These are phyloP conservation scores for Agriopis leucophaearia DNA, from an alignment of 2,888 invertebrate genomes.

Conservation along the genomic window DNA sequence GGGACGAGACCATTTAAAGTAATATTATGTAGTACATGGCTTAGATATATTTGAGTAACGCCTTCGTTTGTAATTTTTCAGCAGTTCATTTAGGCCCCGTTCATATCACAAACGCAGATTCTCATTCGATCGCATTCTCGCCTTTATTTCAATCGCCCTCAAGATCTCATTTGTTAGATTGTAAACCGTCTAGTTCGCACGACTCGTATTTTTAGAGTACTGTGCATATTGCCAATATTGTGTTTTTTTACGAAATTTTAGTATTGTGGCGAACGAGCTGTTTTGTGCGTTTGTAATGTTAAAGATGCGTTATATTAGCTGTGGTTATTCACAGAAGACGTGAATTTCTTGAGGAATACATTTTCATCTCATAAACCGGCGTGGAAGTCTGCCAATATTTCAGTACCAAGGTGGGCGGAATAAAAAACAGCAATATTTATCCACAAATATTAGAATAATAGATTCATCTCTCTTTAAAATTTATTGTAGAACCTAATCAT, in stretches of 20 bases:
- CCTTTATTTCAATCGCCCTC: too few species aligned
- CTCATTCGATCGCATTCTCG: too few species aligned
- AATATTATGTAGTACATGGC: slow-evolving; percentile 40
- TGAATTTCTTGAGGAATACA: slow-evolving; percentile 3
- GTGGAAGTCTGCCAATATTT: slow-evolving; percentile 18
- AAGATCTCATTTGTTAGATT: too few species aligned
- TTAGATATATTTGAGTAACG: slow-evolving; percentile 22
- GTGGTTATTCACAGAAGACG: not conserved
- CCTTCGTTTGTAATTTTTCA: slow-evolving; percentile 16
- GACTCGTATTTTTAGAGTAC: too few species aligned
- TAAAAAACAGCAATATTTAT: slow-evolving; percentile 9
- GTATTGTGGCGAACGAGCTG: too few species aligned
- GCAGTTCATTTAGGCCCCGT: not conserved
- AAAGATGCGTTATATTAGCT: not conserved
- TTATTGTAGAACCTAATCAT: not conserved
- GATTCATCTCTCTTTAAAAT: not conserved
- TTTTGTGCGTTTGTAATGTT: too few species aligned
- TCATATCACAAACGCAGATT: too few species aligned
- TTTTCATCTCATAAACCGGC: slow-evolving; percentile 3
- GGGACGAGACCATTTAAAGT: slow-evolving; percentile 57
- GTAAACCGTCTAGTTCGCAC: too few species aligned
- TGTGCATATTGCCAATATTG: too few species aligned
- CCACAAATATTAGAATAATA: not conserved
- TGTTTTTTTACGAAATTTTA: too few species aligned
- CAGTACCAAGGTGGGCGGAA: slow-evolving; percentile 10